phyloP scores from a whole-genome alignment of 2,113 vertebrate species.

The Dasypus novemcinctus region DNA sequence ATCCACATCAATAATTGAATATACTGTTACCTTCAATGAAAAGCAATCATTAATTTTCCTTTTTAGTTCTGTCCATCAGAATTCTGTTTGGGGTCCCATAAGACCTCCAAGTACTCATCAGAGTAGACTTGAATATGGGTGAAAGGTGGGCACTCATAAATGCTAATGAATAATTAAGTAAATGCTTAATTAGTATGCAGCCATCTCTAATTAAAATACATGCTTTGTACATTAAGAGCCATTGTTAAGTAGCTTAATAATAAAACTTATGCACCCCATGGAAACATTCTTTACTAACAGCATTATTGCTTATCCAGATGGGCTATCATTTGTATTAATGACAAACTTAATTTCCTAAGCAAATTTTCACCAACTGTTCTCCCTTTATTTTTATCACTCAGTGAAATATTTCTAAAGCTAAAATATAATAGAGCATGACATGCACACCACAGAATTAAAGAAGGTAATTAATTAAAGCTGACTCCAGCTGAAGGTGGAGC shows the following conservation, averaged over 20 bases:
- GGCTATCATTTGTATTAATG: slow-evolving; percentile 63
- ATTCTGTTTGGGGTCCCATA: background rate
- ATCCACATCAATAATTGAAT: background rate
- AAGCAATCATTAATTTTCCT: background rate
- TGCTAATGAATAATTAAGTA: slow-evolving; percentile 1
- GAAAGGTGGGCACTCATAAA: background rate
- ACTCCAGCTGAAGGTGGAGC: background rate
- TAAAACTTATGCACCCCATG: slow-evolving; percentile 41
- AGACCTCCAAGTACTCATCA: background rate
- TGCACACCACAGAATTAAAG: slow-evolving; percentile 42
- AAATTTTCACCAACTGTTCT: slow-evolving; percentile 73
- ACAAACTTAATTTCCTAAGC: slow-evolving; percentile 75
- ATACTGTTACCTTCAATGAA: background rate
- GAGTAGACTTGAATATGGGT: background rate
- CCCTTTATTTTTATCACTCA: slow-evolving; percentile 68
- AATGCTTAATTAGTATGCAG: background rate
- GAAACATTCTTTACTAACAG: slow-evolving; percentile 33
- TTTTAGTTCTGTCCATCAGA: background rate
- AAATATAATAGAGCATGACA: slow-evolving; percentile 55
- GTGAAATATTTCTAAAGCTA: slow-evolving; percentile 57
- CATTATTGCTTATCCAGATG: slow-evolving; percentile 64
- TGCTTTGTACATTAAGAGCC: slow-evolving; percentile 25
- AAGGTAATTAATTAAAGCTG: slow-evolving; percentile 47
- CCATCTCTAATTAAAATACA: slow-evolving; percentile 46
- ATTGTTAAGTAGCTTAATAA: slow-evolving; percentile 52